Evolutionary conservation across 2,797 vertebrate species (phyloP), one percentile per base, ranked within the genome.

Genomic region (Coregonus sp.): DNA sequence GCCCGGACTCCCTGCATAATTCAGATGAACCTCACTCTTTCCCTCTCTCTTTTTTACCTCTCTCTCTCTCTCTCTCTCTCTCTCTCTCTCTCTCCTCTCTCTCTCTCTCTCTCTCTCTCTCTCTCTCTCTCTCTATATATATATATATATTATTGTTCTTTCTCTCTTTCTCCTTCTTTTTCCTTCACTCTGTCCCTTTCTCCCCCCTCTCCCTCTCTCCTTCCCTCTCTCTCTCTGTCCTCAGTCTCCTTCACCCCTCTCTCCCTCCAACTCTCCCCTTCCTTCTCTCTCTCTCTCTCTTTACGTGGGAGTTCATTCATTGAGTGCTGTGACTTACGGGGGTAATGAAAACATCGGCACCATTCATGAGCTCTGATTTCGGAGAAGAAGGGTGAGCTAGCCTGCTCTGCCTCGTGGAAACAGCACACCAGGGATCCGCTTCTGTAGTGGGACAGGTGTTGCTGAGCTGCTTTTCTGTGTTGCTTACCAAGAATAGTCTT

Each of bases 281-380:
- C 18, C 20, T 33, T 18, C n/a, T 18, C 37, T 18, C 47, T 9
- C 40, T 37, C 40, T 20, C 40, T 25, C 20, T 25, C 20, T 54
- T 73, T 59, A 25, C 4, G 52, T 9, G 59, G 71, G 67, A 65
- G 25, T 80, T 37, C 78, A 47, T 47, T 47, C 40, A 75, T 74
- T 81, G 51, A 70, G 78, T 0, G 0, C 54, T 70, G 74, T 79
- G 81, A 88, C 84, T 81, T 83, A 79, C 73, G 66, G 65, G 59
- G 47, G 76, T 84, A 66, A 79, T 73, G 37, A 77, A 59, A 79
- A 35, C 77, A 80, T 69, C 77, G 15, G 37, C 73, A 72, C 68
- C 71, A 80, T 86, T 80, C 80, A 78, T 78, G 80, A 82, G 82
- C 72, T 61, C 70, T 79, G 79, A 84, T 84, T 50, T 71, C 37